phyloP scores from a whole-genome alignment of 2,888 invertebrate species.

The Onthophagus sagittarius region DNA sequence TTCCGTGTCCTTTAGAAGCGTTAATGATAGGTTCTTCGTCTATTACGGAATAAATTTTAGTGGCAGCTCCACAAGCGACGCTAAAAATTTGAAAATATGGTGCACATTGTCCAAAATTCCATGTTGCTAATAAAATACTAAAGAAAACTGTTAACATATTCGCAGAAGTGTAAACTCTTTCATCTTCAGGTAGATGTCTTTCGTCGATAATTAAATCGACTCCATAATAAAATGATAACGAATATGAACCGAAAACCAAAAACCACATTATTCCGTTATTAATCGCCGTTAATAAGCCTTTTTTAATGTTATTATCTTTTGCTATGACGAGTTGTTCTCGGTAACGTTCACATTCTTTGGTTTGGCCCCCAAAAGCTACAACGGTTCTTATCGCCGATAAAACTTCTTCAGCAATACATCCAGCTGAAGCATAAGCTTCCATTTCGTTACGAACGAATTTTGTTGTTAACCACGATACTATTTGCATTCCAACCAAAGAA shows the following conservation, averaged over 20 bases:
- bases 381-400: slow-evolving; percentile 71
- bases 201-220: slow-evolving; percentile 66
- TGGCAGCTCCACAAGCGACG: slow-evolving; percentile 74
- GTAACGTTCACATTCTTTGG: slow-evolving; percentile 66
- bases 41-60: slow-evolving; percentile 72
- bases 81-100: slow-evolving; percentile 80
- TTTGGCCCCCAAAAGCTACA: slow-evolving; percentile 73
- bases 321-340: slow-evolving; percentile 57
- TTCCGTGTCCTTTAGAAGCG: slow-evolving; percentile 61
- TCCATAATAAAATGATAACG: slow-evolving; percentile 78
- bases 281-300: slow-evolving; percentile 65
- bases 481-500: slow-evolving; percentile 67
- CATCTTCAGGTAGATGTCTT: slow-evolving; percentile 52
- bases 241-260: slow-evolving; percentile 69
- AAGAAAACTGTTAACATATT: slow-evolving; percentile 76
- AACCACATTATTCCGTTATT: slow-evolving; percentile 73
- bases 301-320: slow-evolving; percentile 59
- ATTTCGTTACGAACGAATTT: slow-evolving; percentile 63
- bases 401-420: slow-evolving; percentile 74
- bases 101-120: slow-evolving; percentile 78
- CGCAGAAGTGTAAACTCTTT: slow-evolving; percentile 59
- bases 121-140: slow-evolving; percentile 67
- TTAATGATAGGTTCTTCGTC: slow-evolving; percentile 73
- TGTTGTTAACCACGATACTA: slow-evolving; percentile 73
- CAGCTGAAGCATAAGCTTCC: slow-evolving; percentile 72